phyloP scores from a whole-genome alignment of 2,113 vertebrate species.

The Cinclus cinclus region DNA sequence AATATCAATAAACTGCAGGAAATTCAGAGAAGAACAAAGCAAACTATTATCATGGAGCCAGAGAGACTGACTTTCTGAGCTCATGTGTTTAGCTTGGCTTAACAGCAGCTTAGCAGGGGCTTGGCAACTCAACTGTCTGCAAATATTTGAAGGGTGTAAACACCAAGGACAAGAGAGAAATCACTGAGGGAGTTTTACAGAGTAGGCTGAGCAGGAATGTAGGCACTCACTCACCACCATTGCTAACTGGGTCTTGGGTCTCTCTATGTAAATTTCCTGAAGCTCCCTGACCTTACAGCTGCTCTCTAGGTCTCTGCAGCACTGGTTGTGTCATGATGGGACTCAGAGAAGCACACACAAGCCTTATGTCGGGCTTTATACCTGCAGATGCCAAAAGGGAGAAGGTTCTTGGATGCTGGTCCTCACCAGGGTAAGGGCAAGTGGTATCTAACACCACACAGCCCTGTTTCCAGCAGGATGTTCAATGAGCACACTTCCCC shows the following conservation, averaged over 20 bases:
- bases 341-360: neutral
- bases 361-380: accelerated
- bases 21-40: conserved; percentile 34
- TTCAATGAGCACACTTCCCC: neutral
- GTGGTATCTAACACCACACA: neutral
- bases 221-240: neutral
- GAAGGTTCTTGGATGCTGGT: neutral
- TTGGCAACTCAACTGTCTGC: conserved; percentile 9
- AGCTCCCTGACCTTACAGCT: neutral
- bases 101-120: neutral
- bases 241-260: neutral
- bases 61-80: conserved; percentile 47
- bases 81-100: conserved; percentile 68
- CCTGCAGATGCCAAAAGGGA: neutral
- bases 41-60: conserved; percentile 32
- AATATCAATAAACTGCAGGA: neutral
- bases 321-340: too few relatives aligned
- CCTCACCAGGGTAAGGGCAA: neutral
- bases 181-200: neutral
- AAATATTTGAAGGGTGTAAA: conserved; percentile 52
- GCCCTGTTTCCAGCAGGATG: neutral
- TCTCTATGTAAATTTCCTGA: neutral
- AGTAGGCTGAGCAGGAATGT: neutral
- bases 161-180: conserved; percentile 1
- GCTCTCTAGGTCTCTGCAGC: neutral